Evolutionary conservation across 2,888 invertebrate genomes (phyloP).

Genomic region (Lochmaea crataegi): DNA sequence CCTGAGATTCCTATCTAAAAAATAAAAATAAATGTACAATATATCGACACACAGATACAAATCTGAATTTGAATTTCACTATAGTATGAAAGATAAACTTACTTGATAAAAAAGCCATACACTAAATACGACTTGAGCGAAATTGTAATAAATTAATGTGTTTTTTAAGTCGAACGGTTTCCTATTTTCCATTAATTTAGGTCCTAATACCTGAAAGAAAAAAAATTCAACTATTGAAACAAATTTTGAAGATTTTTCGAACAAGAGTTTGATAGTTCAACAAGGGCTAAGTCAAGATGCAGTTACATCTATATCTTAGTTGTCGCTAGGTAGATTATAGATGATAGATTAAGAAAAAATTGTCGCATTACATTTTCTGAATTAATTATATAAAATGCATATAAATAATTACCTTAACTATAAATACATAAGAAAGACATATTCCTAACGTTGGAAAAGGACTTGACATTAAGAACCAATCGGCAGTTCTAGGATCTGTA

Average conservation of each 20-base stretch:
- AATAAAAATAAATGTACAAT: neutral
- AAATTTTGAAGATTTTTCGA: too few relatives aligned
- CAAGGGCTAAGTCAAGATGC: too few relatives aligned
- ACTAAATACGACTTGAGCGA: constrained; percentile 91
- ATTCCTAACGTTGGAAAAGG: constrained; percentile 92
- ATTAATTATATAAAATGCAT: neutral
- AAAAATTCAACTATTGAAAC: neutral
- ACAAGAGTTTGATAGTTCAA: too few relatives aligned
- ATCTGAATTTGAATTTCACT: constrained; percentile 18
- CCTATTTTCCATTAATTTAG: constrained; percentile 90
- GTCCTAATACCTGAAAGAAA: constrained; percentile 78
- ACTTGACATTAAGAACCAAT: constrained; percentile 94
- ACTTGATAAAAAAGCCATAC: constrained; percentile 93
- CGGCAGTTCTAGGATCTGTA: constrained; percentile 88
- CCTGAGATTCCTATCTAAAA: constrained; percentile 85
- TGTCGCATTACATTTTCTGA: too few relatives aligned
- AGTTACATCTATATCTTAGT: too few relatives aligned
- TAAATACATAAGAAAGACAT: constrained; percentile 88
- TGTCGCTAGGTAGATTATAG: too few relatives aligned
- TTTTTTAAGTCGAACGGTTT: constrained; percentile 83
- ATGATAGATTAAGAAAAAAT: too few relatives aligned
- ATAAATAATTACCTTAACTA: constrained; percentile 79
- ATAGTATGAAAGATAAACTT: constrained; percentile 59
- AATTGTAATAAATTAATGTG: constrained; percentile 72
- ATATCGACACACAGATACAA: too few relatives aligned